Conservation (phyloP, 2,113 vertebrate genomes). For the Dendrocopos noguchii region DNA sequence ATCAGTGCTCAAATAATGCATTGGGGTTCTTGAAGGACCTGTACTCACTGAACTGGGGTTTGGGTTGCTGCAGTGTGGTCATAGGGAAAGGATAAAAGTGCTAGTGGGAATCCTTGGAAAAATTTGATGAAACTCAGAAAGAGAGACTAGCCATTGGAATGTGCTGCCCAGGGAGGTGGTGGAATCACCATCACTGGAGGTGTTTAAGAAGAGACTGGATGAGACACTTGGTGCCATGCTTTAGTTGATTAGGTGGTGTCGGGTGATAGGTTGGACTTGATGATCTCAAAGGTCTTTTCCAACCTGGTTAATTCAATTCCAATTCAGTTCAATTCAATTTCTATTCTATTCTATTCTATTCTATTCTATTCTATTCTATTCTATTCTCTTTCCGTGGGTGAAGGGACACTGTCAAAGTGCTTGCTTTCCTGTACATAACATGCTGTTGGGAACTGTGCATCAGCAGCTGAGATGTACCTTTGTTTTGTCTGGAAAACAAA, state of each 20-base stretch:
- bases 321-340: too few relatives aligned
- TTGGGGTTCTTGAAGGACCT: not conserved
- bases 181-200: too few relatives aligned
- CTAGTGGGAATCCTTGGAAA: not conserved
- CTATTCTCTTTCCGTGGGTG: rapidly evolving
- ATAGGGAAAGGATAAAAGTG: not conserved
- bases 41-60: not conserved
- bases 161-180: too few relatives aligned
- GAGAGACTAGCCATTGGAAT: too few relatives aligned
- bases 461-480: not conserved
- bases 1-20: not conserved
- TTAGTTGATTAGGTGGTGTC: too few relatives aligned
- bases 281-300: too few relatives aligned
- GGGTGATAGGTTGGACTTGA: too few relatives aligned
- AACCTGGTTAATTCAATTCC: too few relatives aligned
- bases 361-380: too few relatives aligned
- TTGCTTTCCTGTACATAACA: not conserved
- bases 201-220: too few relatives aligned
- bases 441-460: not conserved
- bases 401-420: not conserved
- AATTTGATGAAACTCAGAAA: not conserved
- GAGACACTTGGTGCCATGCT: too few relatives aligned
- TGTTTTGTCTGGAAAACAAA: not conserved
- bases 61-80: not conserved
- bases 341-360: too few relatives aligned